Percentiles rank a stretch among this genome's conserved stretches.
Evolutionary conservation across 2,113 vertebrate genomes (phyloP).

Genomic region (Austrofundulus limnaeus): DNA sequence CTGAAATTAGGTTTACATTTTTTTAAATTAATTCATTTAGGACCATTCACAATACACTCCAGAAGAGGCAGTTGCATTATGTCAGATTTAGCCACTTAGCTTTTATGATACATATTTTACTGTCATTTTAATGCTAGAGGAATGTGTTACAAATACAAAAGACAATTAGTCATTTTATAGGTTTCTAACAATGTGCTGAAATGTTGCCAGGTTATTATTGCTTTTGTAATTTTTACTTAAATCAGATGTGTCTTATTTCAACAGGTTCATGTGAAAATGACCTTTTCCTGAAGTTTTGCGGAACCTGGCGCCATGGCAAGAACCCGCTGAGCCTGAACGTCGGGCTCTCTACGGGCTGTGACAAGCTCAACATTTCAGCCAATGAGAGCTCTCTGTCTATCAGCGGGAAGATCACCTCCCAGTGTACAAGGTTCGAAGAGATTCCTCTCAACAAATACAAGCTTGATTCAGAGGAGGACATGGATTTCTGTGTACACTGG

Average conservation of each 20-base stretch:
- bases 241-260: background rate
- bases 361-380: slow-evolving; percentile 57
- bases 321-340: slow-evolving; percentile 22
- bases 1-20: no score
- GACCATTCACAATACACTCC: no score
- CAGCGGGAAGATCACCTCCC: slow-evolving; percentile 51
- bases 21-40: no score
- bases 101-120: no score
- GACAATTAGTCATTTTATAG: no score
- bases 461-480: fast-evolving
- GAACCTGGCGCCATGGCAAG: slow-evolving; percentile 60
- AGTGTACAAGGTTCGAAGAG: slow-evolving; percentile 1
- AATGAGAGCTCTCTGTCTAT: slow-evolving; percentile 61
- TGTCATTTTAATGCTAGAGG: no score
- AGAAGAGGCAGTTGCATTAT: no score
- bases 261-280: slow-evolving; percentile 54
- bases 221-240: background rate
- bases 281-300: slow-evolving; percentile 62
- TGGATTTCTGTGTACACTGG: slow-evolving; percentile 72
- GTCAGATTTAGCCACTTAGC: no score
- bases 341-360: slow-evolving; percentile 63
- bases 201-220: background rate
- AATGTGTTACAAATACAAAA: no score
- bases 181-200: no score
- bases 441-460: background rate